Evolutionary conservation across 2,797 vertebrate genomes (phyloP), one percentile per base, ranked within the genome.

Genomic region (Danio kyathit): DNA sequence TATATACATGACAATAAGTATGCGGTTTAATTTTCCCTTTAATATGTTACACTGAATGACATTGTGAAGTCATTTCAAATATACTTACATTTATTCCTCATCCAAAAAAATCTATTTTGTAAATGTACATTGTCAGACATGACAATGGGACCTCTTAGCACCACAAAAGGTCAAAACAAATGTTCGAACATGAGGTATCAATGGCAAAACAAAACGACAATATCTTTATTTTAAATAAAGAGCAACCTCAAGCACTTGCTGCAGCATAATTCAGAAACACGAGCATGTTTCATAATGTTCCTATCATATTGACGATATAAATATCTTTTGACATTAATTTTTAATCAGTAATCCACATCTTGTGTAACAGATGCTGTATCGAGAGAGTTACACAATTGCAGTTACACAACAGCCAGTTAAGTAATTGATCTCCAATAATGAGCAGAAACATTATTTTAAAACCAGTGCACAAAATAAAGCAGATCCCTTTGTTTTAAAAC

Each of bases 181-280:
- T 3, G 29, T 29, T 3, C 29, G 29, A 63, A 7, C 5, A 59
- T 56, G 46, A 72, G 48, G 48, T 54, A 13, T 51, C 51, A 79
- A 83, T 77, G 49, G 80, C 88, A 91, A 87, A 91, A 89, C 38
- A 41, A 59, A 72, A 87, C 85, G 48, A 94, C 93, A 93, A 91
- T 91, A 91, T 92, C 92, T 93, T 96, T 96, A 86, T 92, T 94
- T 96, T 96, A 98, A 97, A 98, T 96, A 95, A 95, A 95, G 93
- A 96, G 95, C 93, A 94, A 93, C 89, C 95, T 92, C 79, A 93
- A 94, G 89, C 90, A 91, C 78, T 81, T 90, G 92, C 93, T 95
- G 95, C 95, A 95, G 94, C 93, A 94, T 95, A 95, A 89, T 89
- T 89, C 82, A 92, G 85, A 92, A 87, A 70, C 90, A 85, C 79